Percentiles rank a stretch among this genome's conserved stretches.
Evolutionary conservation across 2,113 vertebrate genomes (phyloP).

Genomic region (Gymnobelideus leadbeateri): DNA sequence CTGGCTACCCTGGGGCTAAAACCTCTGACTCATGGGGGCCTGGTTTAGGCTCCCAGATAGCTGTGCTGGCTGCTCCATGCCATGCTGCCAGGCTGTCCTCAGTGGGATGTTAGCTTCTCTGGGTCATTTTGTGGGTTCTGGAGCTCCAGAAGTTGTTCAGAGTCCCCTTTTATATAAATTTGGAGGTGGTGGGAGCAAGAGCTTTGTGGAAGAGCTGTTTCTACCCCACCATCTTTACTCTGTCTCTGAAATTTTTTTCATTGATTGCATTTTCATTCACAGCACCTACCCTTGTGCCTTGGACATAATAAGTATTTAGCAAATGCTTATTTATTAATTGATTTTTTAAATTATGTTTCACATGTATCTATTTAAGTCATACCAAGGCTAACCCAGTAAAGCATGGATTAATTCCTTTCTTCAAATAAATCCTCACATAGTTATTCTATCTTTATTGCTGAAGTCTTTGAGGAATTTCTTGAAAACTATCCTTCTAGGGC

Average conservation of each 20-base stretch:
- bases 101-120: too few species aligned
- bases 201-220: too few species aligned
- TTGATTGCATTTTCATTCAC: not conserved
- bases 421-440: not conserved
- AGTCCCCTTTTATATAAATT: too few species aligned
- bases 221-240: too few species aligned
- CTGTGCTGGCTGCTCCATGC: too few species aligned
- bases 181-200: too few species aligned
- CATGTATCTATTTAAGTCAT: not conserved
- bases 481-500: not conserved
- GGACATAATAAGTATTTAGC: not conserved
- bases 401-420: not conserved
- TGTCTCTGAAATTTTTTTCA: not conserved
- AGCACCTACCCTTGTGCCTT: not conserved
- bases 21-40: too few species aligned
- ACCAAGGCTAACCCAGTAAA: not conserved
- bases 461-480: not conserved
- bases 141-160: too few species aligned
- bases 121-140: too few species aligned
- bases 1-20: too few species aligned
- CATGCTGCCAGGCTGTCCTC: too few species aligned
- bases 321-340: not conserved
- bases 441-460: constrained; percentile 9
- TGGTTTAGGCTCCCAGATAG: too few species aligned
- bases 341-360: not conserved